These are phyloP conservation scores for Oncopodura yosiiana DNA, from an alignment of 1,140 invertebrate genomes.

Conservation along the genomic window DNA sequence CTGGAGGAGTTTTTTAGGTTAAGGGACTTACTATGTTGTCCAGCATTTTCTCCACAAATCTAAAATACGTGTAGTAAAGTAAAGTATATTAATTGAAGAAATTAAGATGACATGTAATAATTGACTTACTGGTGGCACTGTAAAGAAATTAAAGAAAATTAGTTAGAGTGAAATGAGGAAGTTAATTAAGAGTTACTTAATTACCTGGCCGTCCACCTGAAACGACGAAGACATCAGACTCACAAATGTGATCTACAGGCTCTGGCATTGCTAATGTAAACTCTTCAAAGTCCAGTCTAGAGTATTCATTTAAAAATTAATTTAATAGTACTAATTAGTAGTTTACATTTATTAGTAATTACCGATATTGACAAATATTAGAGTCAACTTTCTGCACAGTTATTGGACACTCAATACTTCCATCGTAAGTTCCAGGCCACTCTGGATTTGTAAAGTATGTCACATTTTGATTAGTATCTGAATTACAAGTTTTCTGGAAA, in stretches of 20 bases:
- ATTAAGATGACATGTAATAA: too few species aligned
- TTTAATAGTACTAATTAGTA: not conserved
- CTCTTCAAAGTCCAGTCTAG: slow-evolving; percentile 36
- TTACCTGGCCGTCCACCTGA: slow-evolving; percentile 33
- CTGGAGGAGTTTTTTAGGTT: too few species aligned
- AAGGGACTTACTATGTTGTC: slow-evolving; percentile 35
- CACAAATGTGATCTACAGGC: slow-evolving; percentile 35
- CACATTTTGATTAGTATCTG: slow-evolving; percentile 44
- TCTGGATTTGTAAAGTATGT: slow-evolving; percentile 52
- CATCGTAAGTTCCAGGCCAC: slow-evolving; percentile 51
- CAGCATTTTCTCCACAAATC: slow-evolving; percentile 37
- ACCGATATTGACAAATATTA: slow-evolving; percentile 73
- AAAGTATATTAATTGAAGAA: too few species aligned
- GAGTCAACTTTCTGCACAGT: slow-evolving; percentile 63
- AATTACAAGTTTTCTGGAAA: slow-evolving; percentile 50
- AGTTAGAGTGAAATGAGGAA: too few species aligned
- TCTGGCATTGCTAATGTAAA: slow-evolving; percentile 36
- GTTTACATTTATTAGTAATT: slow-evolving; percentile 10
- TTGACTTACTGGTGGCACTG: too few species aligned
- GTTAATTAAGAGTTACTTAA: too few species aligned
- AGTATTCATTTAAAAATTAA: not conserved
- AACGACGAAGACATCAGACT: slow-evolving; percentile 35
- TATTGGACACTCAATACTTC: slow-evolving; percentile 68
- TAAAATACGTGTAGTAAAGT: too few species aligned
- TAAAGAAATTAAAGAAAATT: too few species aligned